Conservation (phyloP, 37 sponge, comb jelly and placozoan genomes). For the Hexactinellida sp. region DNA sequence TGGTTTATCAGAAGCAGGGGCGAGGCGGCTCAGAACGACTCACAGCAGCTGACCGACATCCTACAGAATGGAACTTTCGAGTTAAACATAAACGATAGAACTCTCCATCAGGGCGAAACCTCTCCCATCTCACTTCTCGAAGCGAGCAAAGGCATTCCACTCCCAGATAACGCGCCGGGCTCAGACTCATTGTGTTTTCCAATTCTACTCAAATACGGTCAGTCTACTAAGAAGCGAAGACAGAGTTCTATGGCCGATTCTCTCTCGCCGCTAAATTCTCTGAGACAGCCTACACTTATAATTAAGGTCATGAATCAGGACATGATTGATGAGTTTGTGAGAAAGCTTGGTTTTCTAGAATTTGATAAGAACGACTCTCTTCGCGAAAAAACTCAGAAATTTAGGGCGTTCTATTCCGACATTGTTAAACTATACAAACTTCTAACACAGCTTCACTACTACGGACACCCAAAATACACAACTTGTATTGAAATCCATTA, state of each 20-base stretch:
- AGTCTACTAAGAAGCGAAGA: neutral
- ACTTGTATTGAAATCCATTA: neutral
- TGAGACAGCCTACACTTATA: neutral
- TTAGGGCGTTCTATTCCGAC: neutral
- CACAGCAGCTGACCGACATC: neutral
- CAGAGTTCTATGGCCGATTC: neutral
- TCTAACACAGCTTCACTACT: conserved; percentile 6
- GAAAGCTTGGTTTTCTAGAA: neutral
- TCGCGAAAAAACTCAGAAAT: neutral
- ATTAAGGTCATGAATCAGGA: neutral
- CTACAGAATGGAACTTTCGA: neutral
- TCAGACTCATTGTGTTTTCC: neutral
- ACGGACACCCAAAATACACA: neutral
- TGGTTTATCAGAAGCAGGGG: conserved; percentile 53
- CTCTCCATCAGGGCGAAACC: neutral
- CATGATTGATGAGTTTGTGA: conserved; percentile 5
- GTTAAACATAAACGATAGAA: neutral
- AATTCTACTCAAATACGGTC: neutral
- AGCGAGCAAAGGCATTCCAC: neutral
- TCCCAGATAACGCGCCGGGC: neutral
- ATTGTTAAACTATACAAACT: neutral
- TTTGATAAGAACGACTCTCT: conserved; percentile 11
- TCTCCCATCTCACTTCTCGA: neutral
- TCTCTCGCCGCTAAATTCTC: neutral
- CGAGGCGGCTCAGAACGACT: neutral